Evolutionary conservation across 2,797 vertebrate species (phyloP).

Genomic region (Arrhamphus sclerolepis): DNA sequence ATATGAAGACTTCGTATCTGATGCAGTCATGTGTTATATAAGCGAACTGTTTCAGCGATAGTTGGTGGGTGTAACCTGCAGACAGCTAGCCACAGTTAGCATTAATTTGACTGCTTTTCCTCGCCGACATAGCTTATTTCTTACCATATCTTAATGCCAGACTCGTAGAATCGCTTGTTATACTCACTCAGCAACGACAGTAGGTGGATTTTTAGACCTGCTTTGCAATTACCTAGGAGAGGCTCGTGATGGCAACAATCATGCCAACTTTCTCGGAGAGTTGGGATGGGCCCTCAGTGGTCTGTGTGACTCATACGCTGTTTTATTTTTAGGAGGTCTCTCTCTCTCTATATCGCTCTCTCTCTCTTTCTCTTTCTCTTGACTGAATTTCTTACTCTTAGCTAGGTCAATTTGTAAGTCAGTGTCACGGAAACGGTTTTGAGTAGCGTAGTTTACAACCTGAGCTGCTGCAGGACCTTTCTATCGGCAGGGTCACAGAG

Average conservation of each 20-base stretch:
- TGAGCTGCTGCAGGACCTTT: not conserved
- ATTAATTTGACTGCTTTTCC: slow-evolving; percentile 5
- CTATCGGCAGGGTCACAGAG: not conserved
- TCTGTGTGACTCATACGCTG: slow-evolving; percentile 16
- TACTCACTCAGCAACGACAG: not conserved
- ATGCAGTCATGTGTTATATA: no score
- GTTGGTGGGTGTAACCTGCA: slow-evolving; percentile 45
- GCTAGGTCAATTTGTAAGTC: not conserved
- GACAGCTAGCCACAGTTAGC: slow-evolving; percentile 61
- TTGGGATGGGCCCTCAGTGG: slow-evolving; percentile 20
- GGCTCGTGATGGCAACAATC: slow-evolving; percentile 65
- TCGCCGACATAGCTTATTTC: not conserved
- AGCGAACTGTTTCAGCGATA: not conserved
- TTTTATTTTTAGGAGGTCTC: not conserved
- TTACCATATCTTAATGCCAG: not conserved
- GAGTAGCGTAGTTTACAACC: not conserved
- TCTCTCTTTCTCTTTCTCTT: no score
- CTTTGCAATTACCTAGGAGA: slow-evolving; percentile 21
- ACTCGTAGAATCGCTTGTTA: no score
- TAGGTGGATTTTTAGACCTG: not conserved
- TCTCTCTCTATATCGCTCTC: no score
- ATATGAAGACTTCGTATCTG: fast-evolving
- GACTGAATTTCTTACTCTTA: not conserved
- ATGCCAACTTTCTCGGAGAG: slow-evolving; percentile 55
- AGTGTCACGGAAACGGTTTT: not conserved